Evolutionary conservation across 2,888 invertebrate genomes (phyloP), one percentile per base, ranked within the genome.

Genomic region (Dolichopus griseipennis): DNA sequence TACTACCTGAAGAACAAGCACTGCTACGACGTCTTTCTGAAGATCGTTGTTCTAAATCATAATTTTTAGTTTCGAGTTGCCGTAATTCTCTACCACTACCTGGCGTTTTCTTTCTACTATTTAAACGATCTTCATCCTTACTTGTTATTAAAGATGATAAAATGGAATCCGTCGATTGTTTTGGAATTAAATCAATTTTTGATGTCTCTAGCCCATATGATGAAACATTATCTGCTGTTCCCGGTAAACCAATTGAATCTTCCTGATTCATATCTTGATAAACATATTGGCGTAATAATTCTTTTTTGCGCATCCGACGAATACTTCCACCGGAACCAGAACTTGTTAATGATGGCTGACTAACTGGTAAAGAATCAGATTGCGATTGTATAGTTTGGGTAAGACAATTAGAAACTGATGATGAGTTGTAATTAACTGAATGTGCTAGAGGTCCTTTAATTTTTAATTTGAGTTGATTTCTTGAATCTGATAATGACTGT

Each of bases 111-210:
- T 87, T 85, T 68, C 89, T 85, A 64, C 20, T 64, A 9, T 64
- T 64, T 8, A 33, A 15, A 22, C 8, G 6, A 73, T 86, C 83
- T n/a, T 74, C 92, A 76, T 93, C 93, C 72, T 93, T 92, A 73
- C 91, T 86, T 0, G 93, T 92, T 1, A 93, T 92, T 75, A 93
- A 92, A 70, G 88, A 89, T 1, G 92, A 91, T 61, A 75, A 66
- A 89, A 93, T 93, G 12, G 93, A 93, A 27, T 93, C 92, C 10
- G 93, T 91, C 4, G 93, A 93, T 79, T 94, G 92, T 79, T 92
- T 94, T 0, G 94, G 93, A 75, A 93, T 92, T 27, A 5, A 27
- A 8, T 75, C 76, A 9, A 74, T 88, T 66, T 92, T 87, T 43
- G 88, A 84, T 65, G 85, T 82, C 66, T 74, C 73, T 52, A 52